Evolutionary conservation across 2,888 invertebrate genomes (phyloP), one percentile per base, ranked within the genome.

Genomic region (Harpalus rubripes): DNA sequence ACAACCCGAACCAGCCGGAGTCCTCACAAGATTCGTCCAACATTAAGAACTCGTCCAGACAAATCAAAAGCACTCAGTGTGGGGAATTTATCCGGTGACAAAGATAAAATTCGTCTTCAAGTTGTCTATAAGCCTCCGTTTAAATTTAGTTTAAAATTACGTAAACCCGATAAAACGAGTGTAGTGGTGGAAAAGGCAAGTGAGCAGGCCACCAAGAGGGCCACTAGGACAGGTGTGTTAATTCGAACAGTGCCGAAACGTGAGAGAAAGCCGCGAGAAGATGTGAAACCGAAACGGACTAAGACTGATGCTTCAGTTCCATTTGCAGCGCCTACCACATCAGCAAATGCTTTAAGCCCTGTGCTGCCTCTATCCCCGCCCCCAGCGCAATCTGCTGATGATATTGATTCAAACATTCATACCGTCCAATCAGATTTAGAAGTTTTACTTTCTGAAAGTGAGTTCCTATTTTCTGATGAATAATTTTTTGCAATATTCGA

Each of bases 41-140:
- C 89, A 3, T 91, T 92, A 26, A 91, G 93, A 88, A 92, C 93
- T 87, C 88, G 90, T 83, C 88, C 89, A n/a, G 91, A 91, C 86
- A 94, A 94, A 88, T 95, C 94, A 87, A 95, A 95, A 88, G 90
- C 91, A 61, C 90, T 90, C 86, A 96, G 96, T 88, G 94, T 95
- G 86, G 95, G 95, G 16, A 95, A 95, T 88, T 92, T 96, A 58
- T 91, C 94, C n/a, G 92, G 92, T 63, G 91, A 91, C 86, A 91
- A 91, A 85, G 94, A 93, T 85, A 96, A 96, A 90, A 94, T 96
- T 10, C 94, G 96, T 87, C 91, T 97, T 22, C 97, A 97, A 91
- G 96, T 97, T 52, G 96, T 97, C 32, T 97, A 96, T 90, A 96
- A 96, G 90, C 96, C 97, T 79, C 97, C 97, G 10, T 97, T 97